Evolutionary conservation across 2,888 invertebrate species (phyloP).

Genomic region (Bhutanitis thaidina): DNA sequence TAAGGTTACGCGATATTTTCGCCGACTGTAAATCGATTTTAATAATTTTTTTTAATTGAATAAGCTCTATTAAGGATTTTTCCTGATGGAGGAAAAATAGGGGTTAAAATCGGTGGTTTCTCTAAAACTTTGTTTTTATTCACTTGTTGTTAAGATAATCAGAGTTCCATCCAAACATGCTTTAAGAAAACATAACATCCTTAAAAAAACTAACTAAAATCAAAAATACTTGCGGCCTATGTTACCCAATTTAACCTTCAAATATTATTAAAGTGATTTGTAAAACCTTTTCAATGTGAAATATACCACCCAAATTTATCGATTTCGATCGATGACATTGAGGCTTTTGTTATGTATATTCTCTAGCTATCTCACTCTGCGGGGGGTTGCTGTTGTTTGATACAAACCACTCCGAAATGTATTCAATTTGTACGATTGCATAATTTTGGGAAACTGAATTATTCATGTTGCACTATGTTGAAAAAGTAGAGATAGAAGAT

Average conservation of each 20-base stretch:
- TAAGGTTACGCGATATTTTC: too few species aligned
- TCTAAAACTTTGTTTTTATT: too few species aligned
- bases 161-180: too few species aligned
- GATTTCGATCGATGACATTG: slow-evolving; percentile 30
- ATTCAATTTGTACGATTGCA: slow-evolving; percentile 69
- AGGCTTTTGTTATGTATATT: slow-evolving; percentile 32
- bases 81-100: too few species aligned
- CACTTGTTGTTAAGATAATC: too few species aligned
- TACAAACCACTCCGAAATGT: slow-evolving; percentile 42
- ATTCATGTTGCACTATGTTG: slow-evolving; percentile 55
- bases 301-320: slow-evolving; percentile 25
- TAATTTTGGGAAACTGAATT: slow-evolving; percentile 63
- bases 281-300: slow-evolving; percentile 22
- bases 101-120: too few species aligned
- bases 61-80: too few species aligned
- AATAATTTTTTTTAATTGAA: too few species aligned
- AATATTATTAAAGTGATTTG: slow-evolving; percentile 16
- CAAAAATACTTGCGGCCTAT: not conserved
- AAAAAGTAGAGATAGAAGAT: slow-evolving; percentile 49
- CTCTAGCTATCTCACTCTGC: slow-evolving; percentile 38
- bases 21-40: too few species aligned
- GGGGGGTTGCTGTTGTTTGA: slow-evolving; percentile 47
- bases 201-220: not conserved
- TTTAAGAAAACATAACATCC: too few species aligned
- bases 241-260: slow-evolving; percentile 14